Evolutionary conservation across 2,797 vertebrate genomes (phyloP).

Genomic region (Astyanax mexicanus): DNA sequence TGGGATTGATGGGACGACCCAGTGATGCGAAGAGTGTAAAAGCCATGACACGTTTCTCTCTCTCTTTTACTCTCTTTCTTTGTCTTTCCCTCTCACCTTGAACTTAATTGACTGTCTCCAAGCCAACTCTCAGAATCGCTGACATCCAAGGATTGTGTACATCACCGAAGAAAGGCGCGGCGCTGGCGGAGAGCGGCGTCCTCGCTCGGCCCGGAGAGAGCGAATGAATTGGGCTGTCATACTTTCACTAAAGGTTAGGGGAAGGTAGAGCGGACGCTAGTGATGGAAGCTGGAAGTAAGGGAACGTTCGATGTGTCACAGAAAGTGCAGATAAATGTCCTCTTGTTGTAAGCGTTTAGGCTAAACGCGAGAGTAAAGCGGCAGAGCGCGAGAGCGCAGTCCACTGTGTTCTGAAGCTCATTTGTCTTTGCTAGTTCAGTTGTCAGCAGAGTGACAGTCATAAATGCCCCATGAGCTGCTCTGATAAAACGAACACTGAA

Average conservation of each 20-base stretch:
- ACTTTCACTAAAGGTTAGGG: conserved; percentile 33
- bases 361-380: conserved; percentile 22
- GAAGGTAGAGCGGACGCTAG: conserved; percentile 22
- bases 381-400: conserved; percentile 19
- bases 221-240: conserved; percentile 39
- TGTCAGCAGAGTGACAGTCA: conserved; percentile 55
- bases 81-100: conserved; percentile 73
- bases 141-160: conserved; percentile 60
- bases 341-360: conserved; percentile 20
- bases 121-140: conserved; percentile 72
- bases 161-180: conserved; percentile 8
- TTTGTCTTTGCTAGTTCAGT: conserved; percentile 58
- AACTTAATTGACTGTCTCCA: conserved; percentile 80
- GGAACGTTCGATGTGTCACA: neutral
- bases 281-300: conserved; percentile 14
- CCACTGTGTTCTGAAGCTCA: conserved; percentile 31
- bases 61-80: conserved; percentile 65
- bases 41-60: conserved; percentile 71
- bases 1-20: conserved; percentile 68
- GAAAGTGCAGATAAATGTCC: conserved; percentile 10
- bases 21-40: conserved; percentile 71
- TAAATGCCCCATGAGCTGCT: conserved; percentile 49
- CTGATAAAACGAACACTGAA: conserved; percentile 53
- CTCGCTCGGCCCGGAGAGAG: neutral
- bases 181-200: conserved; percentile 33